Conservation (phyloP, 2,797 vertebrate genomes). For the Schizopygopsis malacanthus region DNA sequence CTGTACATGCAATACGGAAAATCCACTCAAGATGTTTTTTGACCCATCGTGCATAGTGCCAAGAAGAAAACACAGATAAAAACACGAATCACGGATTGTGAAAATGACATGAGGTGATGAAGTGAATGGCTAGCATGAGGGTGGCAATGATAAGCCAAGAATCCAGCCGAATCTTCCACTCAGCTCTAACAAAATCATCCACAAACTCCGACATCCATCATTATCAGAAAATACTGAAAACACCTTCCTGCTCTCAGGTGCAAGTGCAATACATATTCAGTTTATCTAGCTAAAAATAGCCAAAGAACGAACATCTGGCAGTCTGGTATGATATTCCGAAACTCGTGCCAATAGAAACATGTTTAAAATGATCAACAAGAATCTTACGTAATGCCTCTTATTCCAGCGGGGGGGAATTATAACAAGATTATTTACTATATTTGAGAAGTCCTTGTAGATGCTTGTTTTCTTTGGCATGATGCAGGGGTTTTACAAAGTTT, state of each 20-base stretch:
- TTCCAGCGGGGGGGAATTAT: constrained; percentile 58
- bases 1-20: constrained; percentile 18
- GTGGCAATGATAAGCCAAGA: constrained; percentile 43
- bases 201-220: constrained; percentile 64
- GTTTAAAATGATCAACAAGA: constrained; percentile 73
- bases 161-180: not conserved
- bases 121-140: constrained; percentile 57
- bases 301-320: constrained; percentile 77
- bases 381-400: constrained; percentile 70
- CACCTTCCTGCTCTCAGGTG: constrained; percentile 63
- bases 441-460: constrained; percentile 27
- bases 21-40: constrained; percentile 61
- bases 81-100: constrained; percentile 42
- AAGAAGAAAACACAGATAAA: constrained; percentile 33
- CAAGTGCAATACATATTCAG: constrained; percentile 55
- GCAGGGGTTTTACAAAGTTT: constrained; percentile 8
- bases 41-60: not conserved
- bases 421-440: constrained; percentile 60
- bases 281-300: constrained; percentile 77
- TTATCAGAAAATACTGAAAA: constrained; percentile 4
- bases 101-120: constrained; percentile 53
- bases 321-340: constrained; percentile 65
- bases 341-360: constrained; percentile 74
- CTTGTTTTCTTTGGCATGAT: constrained; percentile 19
- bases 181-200: constrained; percentile 39